Evolutionary conservation across 2,888 invertebrate genomes (phyloP).

Genomic region (Pycnomerus fuliginosus): DNA sequence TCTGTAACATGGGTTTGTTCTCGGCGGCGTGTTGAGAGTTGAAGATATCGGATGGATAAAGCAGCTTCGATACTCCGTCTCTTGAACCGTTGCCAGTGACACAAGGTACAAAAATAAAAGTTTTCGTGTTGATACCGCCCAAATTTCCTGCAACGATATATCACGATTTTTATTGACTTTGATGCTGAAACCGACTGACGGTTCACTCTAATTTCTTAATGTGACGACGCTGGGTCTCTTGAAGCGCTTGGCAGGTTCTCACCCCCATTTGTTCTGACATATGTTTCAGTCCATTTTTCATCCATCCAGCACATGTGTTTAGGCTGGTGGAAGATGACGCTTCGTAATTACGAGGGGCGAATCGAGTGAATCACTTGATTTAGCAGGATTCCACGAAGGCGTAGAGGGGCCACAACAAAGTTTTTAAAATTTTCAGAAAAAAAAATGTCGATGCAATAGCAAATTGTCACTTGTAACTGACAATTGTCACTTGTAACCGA

Average conservation of each 20-base stretch:
- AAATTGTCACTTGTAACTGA: no score
- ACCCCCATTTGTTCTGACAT: conserved; percentile 21
- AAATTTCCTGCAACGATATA: conserved; percentile 15
- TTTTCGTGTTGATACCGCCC: conserved; percentile 12
- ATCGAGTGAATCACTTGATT: no score
- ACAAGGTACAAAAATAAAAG: conserved; percentile 17
- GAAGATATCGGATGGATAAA: conserved; percentile 16
- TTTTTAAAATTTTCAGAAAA: no score
- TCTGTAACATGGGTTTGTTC: conserved; percentile 17
- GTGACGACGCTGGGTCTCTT: background rate
- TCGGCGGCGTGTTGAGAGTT: conserved; percentile 15
- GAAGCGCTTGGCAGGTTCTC: conserved; percentile 8
- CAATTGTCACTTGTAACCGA: no score
- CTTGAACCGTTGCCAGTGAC: conserved; percentile 17
- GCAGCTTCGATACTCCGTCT: background rate
- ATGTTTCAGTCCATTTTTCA: conserved; percentile 23
- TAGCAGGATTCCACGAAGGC: no score
- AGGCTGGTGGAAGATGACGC: no score
- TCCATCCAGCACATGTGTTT: conserved; percentile 19
- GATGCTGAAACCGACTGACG: conserved; percentile 1
- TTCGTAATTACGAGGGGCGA: no score
- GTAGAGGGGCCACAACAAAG: no score
- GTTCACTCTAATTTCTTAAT: conserved; percentile 2
- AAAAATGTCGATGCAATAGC: no score
- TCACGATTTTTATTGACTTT: conserved; percentile 10